Base-by-base conservation (phyloP, 2,797 vertebrate genomes). In the Phoeniculus purpureus region DNA sequence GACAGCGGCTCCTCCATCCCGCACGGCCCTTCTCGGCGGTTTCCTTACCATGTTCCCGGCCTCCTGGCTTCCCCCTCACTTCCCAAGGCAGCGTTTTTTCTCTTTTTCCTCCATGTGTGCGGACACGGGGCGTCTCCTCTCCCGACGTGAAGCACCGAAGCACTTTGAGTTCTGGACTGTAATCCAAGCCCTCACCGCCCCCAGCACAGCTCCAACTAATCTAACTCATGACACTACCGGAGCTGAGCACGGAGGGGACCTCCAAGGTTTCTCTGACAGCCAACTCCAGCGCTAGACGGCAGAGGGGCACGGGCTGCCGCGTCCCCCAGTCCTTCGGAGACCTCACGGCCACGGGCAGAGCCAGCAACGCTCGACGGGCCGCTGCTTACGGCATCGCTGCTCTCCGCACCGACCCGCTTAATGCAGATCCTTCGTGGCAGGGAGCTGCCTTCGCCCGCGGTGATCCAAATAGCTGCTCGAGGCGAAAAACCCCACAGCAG, bases 141-240 rank as follows among this genome's bases (percentile, higher is more conserved):
- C 93, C 94, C 78, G 81, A 91, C 72, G 81, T 86, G 90, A 94
- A 95, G 65, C 90, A 43, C 94, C 55, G 31, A 71, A 94, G 92
- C 94, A 92, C 94, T 96, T 87, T 66, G 91, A 95, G 95, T 94
- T 74, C 90, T 88, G 94, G 84, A 91, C 91, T 95, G 95, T 95
- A 96, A 96, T 94, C 94, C 95, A 96, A 96, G 55, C 94, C 94
- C 95, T 93, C 91, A 71, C 93, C 95, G 94, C 94, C 91, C 95
- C 93, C 94, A 93, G 94, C 95, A 83, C 94, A 66, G 94, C 94
- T 96, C 94, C 94, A 95, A 93, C 94, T 96, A 95, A 95, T 95
- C 95, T 95, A 96, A 96, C 95, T 96, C 94, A 95, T 96, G 95
- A 96, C 94, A 96, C 94, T 94, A 86, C 83, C 65, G 65, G 88